Evolutionary conservation across 2,113 vertebrate genomes (phyloP).

Genomic region (Sigmodon hispidus): DNA sequence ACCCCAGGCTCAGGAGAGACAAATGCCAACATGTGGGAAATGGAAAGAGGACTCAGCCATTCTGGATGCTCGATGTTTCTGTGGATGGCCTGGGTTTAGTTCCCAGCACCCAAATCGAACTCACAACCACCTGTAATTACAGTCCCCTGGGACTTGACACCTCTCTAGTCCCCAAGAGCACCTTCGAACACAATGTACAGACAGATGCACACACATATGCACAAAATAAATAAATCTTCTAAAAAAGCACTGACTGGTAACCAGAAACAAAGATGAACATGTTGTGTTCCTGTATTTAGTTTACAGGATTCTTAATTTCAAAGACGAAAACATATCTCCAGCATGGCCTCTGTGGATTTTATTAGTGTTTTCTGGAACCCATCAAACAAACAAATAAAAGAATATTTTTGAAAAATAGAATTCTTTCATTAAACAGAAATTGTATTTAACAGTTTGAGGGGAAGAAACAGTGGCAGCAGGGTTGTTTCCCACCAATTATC

Average conservation of each 20-base stretch:
- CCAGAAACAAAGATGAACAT: neutral
- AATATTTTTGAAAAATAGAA: constrained; percentile 74
- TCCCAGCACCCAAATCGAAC: neutral
- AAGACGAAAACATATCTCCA: constrained; percentile 62
- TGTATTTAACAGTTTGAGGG: constrained; percentile 74
- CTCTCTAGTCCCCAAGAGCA: neutral
- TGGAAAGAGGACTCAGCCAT: neutral
- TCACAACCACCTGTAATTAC: neutral
- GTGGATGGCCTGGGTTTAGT: no score
- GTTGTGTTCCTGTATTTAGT: neutral
- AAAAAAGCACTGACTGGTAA: neutral
- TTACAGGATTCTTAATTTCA: neutral
- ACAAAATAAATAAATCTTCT: neutral
- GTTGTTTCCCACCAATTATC: constrained; percentile 57
- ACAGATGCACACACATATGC: neutral
- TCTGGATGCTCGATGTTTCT: neutral
- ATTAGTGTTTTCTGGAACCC: constrained; percentile 81
- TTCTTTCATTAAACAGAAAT: constrained; percentile 78
- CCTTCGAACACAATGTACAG: no score
- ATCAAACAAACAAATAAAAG: constrained; percentile 75
- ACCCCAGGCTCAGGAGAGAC: neutral
- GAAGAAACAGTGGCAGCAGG: constrained; percentile 42
- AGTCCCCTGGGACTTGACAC: neutral
- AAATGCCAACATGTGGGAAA: neutral
- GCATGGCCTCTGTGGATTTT: constrained; percentile 78